Evolutionary conservation across 2,888 invertebrate species (phyloP), one percentile per base, ranked within the genome.

Genomic region (Mactromeris polynyma): DNA sequence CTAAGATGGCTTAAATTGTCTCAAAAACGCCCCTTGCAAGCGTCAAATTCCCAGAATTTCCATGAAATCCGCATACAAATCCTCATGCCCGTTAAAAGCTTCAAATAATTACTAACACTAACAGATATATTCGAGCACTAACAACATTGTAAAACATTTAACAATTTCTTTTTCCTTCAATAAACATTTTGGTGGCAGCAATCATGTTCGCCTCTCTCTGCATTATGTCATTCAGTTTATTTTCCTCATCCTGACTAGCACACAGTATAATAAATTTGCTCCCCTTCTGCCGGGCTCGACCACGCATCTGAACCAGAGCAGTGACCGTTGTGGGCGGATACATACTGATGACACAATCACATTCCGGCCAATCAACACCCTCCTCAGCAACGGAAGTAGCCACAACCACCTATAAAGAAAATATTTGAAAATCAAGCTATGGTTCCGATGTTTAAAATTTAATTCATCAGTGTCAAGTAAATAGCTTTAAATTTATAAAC

Each of bases 341-440:
- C 92, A 96, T 90, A 81, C 94, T 94, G 21, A 96, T 93, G 9
- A 96, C 96, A 33, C 95, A 93, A 82, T 96, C 94, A 91, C 96
- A 95, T 81, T 94, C 94, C 14, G 95, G 95, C 79, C 96, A 92
- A 90, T 96, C 96, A 36, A 96, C 92, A 7, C 96, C 96, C 86
- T 96, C 96, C 89, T 96, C 96, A 17, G 95, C 95, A 21, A 96
- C 95, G 14, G 96, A 95, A 0, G 96, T 96, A 1, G 96, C 96
- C 26, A 96, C 93, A 1, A 96, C 89, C 19, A 96, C 93, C 87
- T 92, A 46, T 21, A 83, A 84, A 1, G 36, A 46, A 46, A 1
- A n/a, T n/a, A n/a, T n/a, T n/a, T n/a, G n/a, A n/a, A n/a, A n/a
- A n/a, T n/a, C n/a, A n/a, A n/a, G n/a, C n/a, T n/a, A n/a, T n/a